Base-by-base conservation (phyloP, 1,140 invertebrate species). In the Carcinoscorpius rotundicauda region DNA sequence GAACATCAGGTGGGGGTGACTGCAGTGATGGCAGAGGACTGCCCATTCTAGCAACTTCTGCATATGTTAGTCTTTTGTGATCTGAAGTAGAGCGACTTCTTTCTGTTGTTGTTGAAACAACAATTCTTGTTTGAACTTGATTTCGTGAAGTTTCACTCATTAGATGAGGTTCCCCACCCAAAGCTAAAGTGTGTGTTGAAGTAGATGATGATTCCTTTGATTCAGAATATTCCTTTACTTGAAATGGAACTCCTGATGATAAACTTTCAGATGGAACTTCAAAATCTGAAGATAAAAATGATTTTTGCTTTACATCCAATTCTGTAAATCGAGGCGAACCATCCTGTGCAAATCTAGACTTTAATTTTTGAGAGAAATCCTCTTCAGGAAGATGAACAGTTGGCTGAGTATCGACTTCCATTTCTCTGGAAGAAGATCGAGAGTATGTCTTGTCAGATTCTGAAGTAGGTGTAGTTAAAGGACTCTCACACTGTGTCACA, bases 31-130 rank as follows among this genome's bases (percentile, higher is more conserved):
- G 29, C 29, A 29, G 29, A 9, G 68, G 68, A 59, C 68, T 69
- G 49, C 64, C 61, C 3, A 65, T 63, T n/a, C 65, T 52, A 60
- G 68, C 68, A 6, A 69, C 68, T 66, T 69, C 58, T 9, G 68
- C 68, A 66, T 69, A 69, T 4, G 65, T 68, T 51, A 68, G 29
- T 50, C 64, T 66, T 49, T 58, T 61, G 6, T 62, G 58, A 56
- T 66, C 65, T 29, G 49, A 55, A 55, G 53, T 55, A 29, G 29
- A 29, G 29, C 2, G 29, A 29, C 29, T 29, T 29, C 29, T 29
- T 29, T 29, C 29, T 29, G 29, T 29, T 29, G 29, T 29, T 29
- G 29, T 29, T 29, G 29, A 29, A 65, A 4, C 49, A 52, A 63
- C 61, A 11, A 62, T 58, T 61, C 63, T 66, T 1, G 65, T 66